Base-by-base conservation (phyloP, 1,140 invertebrate species). In the Leptinotarsa undecemlineata region DNA sequence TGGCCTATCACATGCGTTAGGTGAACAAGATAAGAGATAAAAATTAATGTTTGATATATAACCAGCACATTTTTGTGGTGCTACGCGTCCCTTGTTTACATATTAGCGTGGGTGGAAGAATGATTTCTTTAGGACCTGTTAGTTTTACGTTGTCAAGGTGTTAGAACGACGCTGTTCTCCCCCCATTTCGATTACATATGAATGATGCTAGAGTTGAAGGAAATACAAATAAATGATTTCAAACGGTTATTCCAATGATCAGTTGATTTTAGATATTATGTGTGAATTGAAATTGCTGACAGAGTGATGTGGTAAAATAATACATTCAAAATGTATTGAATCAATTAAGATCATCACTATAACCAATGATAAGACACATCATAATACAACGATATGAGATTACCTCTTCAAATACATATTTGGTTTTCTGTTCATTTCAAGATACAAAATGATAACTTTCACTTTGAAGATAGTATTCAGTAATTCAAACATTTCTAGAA, bases 111-210 rank as follows among this genome's bases (percentile, higher is more conserved):
- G 69, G 69, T 71, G 69, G 48, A 71, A 61, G 51, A 71, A 23
- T 62, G 26, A 71, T 71, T 71, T 71, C 69, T 71, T 71, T 61
- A 71, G 69, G 69, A 71, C 69, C 69, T 71, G 69, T 71, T 71
- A 23, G 60, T 71, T 26, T 23, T 19, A 71, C 23, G 20, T 71
- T 71, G 51, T 19, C 69, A 71, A 71, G 69, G 57, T 71, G 69
- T 71, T 71, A 71, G 17, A 21, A 26, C 20, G 20, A 47, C 42
- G 60, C 6, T 19, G 69, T 71, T 71, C 57, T 51, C 69, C 69
- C 60, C 60, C 60, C 66, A 71, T 71, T n/a, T 15, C 48, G 21
- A 62, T 48, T 57, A 19, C 69, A n/a, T 8, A 20, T 47, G 68
- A 69, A 48, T 19, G 33, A 19, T 21, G 26, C 17, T 71, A 8